Evolutionary conservation across 2,888 invertebrate genomes (phyloP).

Genomic region (Lapara coniferarum): DNA sequence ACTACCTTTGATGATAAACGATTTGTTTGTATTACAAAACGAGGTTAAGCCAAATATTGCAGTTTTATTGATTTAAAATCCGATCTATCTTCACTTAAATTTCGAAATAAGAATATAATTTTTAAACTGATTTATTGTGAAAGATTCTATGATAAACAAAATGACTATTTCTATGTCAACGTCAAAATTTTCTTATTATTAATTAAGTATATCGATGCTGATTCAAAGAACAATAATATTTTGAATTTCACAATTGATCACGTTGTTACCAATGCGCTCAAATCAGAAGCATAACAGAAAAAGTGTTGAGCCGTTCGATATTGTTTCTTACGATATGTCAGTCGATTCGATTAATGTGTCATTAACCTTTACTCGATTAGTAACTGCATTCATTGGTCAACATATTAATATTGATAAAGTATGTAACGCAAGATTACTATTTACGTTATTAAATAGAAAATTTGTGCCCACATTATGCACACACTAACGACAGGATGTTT

Average conservation of each 20-base stretch:
- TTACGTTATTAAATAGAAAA: not conserved
- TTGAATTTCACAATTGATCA: constrained; percentile 55
- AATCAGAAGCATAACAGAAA: constrained; percentile 19
- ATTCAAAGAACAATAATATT: constrained; percentile 45
- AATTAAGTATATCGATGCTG: not conserved
- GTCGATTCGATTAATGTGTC: constrained; percentile 33
- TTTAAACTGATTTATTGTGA: not conserved
- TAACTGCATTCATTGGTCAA: not conserved
- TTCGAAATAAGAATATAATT: not conserved
- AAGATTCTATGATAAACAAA: too few species aligned
- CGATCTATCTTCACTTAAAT: not conserved
- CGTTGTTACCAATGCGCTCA: constrained; percentile 54
- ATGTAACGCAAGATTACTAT: not conserved
- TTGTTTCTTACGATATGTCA: constrained; percentile 33
- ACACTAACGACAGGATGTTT: constrained; percentile 68
- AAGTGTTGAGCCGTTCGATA: constrained; percentile 13
- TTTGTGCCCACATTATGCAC: constrained; percentile 45
- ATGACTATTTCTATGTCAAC: not conserved
- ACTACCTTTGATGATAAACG: constrained; percentile 26
- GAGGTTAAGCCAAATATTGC: constrained; percentile 1
- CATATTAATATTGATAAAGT: not conserved
- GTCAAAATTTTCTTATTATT: not conserved
- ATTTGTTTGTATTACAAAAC: constrained; percentile 11
- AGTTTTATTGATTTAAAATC: not conserved
- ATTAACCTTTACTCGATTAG: constrained; percentile 40